phyloP scores from a whole-genome alignment of 2,113 vertebrate genomes.

The Cariama cristata region DNA sequence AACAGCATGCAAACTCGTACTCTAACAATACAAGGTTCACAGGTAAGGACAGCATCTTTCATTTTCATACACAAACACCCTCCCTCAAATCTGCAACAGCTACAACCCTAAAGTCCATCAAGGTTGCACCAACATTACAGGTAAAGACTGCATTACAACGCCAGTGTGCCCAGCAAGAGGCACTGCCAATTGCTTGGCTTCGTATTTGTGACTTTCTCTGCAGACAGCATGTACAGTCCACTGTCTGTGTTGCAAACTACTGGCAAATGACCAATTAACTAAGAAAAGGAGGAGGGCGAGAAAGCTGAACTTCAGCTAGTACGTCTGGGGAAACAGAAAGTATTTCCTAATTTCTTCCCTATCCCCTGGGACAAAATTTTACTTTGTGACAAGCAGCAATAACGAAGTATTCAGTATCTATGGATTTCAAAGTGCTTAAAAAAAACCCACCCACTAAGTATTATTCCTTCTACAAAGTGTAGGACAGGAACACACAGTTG shows the following conservation, averaged over 20 bases:
- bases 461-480: neutral
- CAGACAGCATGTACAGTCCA: neutral
- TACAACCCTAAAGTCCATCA: neutral
- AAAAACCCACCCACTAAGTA: neutral
- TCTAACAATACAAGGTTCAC: neutral
- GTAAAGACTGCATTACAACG: rapidly evolving
- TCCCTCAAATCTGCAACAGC: neutral
- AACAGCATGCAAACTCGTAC: rapidly evolving
- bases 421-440: neutral
- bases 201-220: neutral
- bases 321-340: neutral
- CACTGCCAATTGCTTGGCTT: neutral
- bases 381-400: neutral
- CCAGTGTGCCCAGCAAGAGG: neutral
- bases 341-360: neutral
- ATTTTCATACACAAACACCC: neutral
- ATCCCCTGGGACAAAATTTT: neutral
- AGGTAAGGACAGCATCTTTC: neutral
- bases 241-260: neutral
- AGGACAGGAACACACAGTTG: neutral
- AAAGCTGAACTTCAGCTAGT: neutral
- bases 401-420: neutral
- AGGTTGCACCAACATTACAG: neutral
- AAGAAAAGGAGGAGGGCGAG: too few relatives aligned
- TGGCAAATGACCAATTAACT: neutral